These are phyloP conservation scores for Albula glossodonta DNA, from an alignment of 2,113 vertebrate genomes.

Conservation along the genomic window DNA sequence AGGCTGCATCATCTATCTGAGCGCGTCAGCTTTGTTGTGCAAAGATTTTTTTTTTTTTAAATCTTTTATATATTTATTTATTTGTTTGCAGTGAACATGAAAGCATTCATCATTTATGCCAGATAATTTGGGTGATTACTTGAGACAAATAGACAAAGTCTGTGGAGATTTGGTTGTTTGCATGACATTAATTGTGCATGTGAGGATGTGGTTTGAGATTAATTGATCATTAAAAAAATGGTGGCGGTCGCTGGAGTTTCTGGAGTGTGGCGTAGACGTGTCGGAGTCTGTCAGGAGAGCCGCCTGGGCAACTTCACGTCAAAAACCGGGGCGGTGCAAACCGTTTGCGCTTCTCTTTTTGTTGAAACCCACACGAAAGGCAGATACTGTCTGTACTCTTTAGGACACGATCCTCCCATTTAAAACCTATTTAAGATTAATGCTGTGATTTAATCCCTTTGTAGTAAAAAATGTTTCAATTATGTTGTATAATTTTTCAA, in stretches of 20 bases:
- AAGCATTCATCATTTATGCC: slow-evolving; percentile 34
- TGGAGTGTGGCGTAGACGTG: neutral
- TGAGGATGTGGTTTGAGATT: slow-evolving; percentile 29
- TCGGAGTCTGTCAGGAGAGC: neutral
- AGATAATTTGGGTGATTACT: slow-evolving; percentile 37
- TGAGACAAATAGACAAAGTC: slow-evolving; percentile 38
- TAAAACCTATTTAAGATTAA: no score
- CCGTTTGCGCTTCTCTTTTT: neutral
- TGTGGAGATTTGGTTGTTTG: slow-evolving; percentile 31
- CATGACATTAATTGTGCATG: slow-evolving; percentile 36
- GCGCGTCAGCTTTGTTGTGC: slow-evolving; percentile 29
- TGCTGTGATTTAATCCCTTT: no score
- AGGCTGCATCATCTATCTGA: slow-evolving; percentile 20
- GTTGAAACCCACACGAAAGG: neutral
- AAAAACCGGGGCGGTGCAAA: neutral
- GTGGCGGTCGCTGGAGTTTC: slow-evolving; percentile 11
- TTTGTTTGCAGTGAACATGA: slow-evolving; percentile 23
- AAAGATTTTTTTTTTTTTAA: slow-evolving; percentile 21
- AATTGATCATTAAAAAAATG: slow-evolving; percentile 35
- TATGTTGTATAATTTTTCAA: no score
- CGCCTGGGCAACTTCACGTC: neutral
- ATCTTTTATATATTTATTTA: neutral
- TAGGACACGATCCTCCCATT: no score
- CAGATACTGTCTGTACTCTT: no score
- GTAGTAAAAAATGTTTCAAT: no score